A percentile compares a stretch with the other conserved stretches of the same genome.
phyloP scores from a whole-genome alignment of 1,140 invertebrate genomes.

The Yoshiicerus persimilis region DNA sequence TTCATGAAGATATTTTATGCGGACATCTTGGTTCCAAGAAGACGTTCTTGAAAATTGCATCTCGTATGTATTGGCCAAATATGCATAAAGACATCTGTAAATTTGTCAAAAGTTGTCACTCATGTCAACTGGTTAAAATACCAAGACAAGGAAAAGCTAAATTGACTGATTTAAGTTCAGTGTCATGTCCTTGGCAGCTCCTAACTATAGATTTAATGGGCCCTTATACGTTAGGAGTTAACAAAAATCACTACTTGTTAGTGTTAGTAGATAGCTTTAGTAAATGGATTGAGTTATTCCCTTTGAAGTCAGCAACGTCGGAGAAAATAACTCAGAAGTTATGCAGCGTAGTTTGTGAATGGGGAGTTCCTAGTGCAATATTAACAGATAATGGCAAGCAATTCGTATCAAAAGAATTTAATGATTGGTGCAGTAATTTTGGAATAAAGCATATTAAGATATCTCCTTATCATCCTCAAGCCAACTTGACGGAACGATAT shows the following conservation, averaged over 20 bases:
- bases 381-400: slow-evolving; percentile 6
- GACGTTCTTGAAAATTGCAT: neutral
- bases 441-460: neutral
- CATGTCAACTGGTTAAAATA: neutral
- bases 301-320: slow-evolving; percentile 37
- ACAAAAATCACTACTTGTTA: slow-evolving; percentile 32
- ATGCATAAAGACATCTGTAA: neutral
- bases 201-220: slow-evolving; percentile 47
- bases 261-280: slow-evolving; percentile 45
- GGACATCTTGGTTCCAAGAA: slow-evolving; percentile 23
- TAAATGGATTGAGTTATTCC: slow-evolving; percentile 44
- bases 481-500: slow-evolving; percentile 29
- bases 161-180: neutral
- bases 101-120: neutral
- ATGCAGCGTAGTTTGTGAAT: slow-evolving; percentile 40
- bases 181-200: slow-evolving; percentile 38
- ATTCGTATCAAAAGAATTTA: slow-evolving; percentile 21
- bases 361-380: neutral
- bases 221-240: slow-evolving; percentile 36
- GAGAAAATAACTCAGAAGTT: slow-evolving; percentile 14
- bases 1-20: neutral
- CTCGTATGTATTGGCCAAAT: slow-evolving; percentile 10
- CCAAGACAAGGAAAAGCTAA: neutral
- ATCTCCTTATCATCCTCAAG: neutral
- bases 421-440: neutral